phyloP scores from a whole-genome alignment of 2,888 invertebrate genomes.

The Agonopterix alstromeriana region DNA sequence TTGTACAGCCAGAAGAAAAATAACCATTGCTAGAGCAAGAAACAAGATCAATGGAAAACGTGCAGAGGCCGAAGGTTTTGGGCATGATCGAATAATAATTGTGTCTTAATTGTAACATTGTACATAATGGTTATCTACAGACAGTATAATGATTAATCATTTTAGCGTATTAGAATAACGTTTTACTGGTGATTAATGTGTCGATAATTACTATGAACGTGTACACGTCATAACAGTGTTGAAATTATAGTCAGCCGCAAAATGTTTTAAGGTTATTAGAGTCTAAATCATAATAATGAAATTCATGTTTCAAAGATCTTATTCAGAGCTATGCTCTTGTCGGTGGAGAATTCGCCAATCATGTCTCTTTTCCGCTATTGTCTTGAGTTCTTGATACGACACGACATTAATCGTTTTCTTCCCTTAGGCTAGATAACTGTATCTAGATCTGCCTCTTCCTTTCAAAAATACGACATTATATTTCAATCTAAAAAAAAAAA shows the following conservation, averaged over 20 bases:
- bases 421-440: too few species aligned
- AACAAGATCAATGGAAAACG: conserved; percentile 3
- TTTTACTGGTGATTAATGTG: conserved; percentile 49
- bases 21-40: not conserved
- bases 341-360: too few species aligned
- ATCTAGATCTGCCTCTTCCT: too few species aligned
- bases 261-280: conserved; percentile 19
- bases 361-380: too few species aligned
- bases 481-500: too few species aligned
- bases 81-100: conserved; percentile 16
- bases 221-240: conserved; percentile 6
- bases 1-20: not conserved
- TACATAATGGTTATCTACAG: conserved; percentile 25
- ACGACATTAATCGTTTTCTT: too few species aligned
- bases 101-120: conserved; percentile 25
- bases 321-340: too few species aligned
- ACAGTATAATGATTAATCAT: conserved; percentile 47
- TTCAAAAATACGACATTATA: too few species aligned
- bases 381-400: too few species aligned
- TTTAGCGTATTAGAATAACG: conserved; percentile 37
- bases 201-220: conserved; percentile 43
- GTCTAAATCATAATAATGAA: too few species aligned
- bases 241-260: conserved; percentile 29
- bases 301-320: too few species aligned
- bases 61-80: conserved; percentile 19